These are phyloP conservation scores for Strix occidentalis DNA, from an alignment of 2,797 vertebrate species.

Conservation along the genomic window DNA sequence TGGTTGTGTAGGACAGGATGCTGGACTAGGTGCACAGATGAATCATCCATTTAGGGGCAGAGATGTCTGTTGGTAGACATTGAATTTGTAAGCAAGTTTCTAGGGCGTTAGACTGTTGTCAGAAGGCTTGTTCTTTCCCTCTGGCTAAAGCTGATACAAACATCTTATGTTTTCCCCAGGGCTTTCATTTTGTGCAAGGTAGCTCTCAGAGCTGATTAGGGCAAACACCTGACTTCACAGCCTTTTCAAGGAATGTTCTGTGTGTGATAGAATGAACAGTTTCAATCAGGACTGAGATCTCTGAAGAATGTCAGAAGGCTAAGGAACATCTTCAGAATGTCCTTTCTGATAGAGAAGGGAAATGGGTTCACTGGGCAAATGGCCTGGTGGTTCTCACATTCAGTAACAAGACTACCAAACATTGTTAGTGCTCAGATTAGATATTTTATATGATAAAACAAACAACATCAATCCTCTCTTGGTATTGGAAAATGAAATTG, in stretches of 20 bases:
- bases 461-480: background rate
- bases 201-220: background rate
- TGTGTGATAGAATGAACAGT: background rate
- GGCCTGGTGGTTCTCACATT: background rate
- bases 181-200: background rate
- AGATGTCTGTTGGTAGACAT: background rate
- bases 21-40: background rate
- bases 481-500: background rate
- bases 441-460: background rate
- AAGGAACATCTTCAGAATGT: background rate
- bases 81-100: background rate
- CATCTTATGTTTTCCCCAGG: rapidly evolving
- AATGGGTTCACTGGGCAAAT: background rate
- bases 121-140: background rate
- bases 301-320: background rate
- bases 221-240: background rate
- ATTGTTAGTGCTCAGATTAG: background rate
- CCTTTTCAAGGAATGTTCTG: background rate
- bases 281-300: background rate
- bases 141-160: background rate
- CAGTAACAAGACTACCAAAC: background rate
- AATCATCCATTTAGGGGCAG: background rate
- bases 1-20: background rate
- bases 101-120: background rate
- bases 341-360: background rate